Conservation (phyloP, 2,797 vertebrate genomes). For the Argentina silus region DNA sequence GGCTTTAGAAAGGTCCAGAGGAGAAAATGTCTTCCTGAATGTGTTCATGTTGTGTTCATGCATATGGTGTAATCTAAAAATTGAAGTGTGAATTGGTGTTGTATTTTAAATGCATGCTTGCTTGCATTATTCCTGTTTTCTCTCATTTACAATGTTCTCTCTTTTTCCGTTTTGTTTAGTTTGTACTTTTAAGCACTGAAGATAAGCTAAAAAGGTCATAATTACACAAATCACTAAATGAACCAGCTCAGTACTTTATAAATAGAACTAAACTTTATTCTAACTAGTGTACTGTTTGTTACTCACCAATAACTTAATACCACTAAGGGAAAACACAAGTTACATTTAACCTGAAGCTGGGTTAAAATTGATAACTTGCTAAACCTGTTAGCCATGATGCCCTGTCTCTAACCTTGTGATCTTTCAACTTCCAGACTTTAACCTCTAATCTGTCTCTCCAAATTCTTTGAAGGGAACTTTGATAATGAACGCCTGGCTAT, state of each 20-base stretch:
- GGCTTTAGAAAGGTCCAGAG: not conserved
- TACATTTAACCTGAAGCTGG: slow-evolving; percentile 76
- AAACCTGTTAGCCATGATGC: slow-evolving; percentile 78
- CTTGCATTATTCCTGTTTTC: slow-evolving; percentile 52
- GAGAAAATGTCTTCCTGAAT: slow-evolving; percentile 59
- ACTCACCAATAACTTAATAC: slow-evolving; percentile 75
- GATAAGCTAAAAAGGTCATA: slow-evolving; percentile 57
- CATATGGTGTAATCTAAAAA: slow-evolving; percentile 30
- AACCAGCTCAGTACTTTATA: slow-evolving; percentile 72
- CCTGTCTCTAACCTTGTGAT: slow-evolving; percentile 82
- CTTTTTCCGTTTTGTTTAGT: slow-evolving; percentile 44
- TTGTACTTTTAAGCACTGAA: slow-evolving; percentile 51
- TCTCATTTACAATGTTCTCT: slow-evolving; percentile 47
- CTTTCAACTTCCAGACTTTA: slow-evolving; percentile 86
- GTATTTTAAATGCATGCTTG: slow-evolving; percentile 51
- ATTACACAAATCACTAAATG: slow-evolving; percentile 75
- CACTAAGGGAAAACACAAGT: slow-evolving; percentile 70
- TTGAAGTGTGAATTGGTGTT: slow-evolving; percentile 25
- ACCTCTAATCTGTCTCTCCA: slow-evolving; percentile 96
- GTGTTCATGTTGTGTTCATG: slow-evolving; percentile 41
- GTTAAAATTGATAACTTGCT: slow-evolving; percentile 81
- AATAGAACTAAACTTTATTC: slow-evolving; percentile 81
- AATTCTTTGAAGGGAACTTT: slow-evolving; percentile 99
- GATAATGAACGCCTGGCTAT: slow-evolving; percentile 99
- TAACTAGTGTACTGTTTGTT: slow-evolving; percentile 77